Evolutionary conservation across 2,888 invertebrate species (phyloP).

Genomic region (Epinotia ramella): DNA sequence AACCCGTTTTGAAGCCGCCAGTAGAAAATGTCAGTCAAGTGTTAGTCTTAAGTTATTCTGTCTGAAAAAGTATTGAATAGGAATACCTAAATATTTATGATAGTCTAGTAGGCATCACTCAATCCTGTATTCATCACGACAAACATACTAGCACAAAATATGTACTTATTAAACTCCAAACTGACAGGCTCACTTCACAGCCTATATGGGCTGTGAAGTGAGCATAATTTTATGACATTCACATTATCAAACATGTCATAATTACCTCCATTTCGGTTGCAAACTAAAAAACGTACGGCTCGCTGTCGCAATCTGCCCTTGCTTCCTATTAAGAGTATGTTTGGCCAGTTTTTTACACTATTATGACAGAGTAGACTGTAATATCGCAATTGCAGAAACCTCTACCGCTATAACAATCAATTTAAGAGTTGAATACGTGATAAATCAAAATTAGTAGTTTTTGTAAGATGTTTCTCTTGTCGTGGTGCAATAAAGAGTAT

Average conservation of each 20-base stretch:
- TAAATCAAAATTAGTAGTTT: slow-evolving; percentile 47
- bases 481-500: too few relatives aligned
- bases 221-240: slow-evolving; percentile 32
- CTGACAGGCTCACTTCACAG: background rate
- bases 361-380: slow-evolving; percentile 53
- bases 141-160: background rate
- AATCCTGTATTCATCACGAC: too few relatives aligned
- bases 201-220: too few relatives aligned
- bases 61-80: too few relatives aligned
- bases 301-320: slow-evolving; percentile 36
- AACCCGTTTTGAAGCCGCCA: too few relatives aligned
- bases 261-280: slow-evolving; percentile 12
- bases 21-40: too few relatives aligned
- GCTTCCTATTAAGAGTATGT: slow-evolving; percentile 26
- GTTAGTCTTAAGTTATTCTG: too few relatives aligned
- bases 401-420: slow-evolving; percentile 46
- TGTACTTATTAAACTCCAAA: background rate
- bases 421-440: slow-evolving; percentile 45
- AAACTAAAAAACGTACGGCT: slow-evolving; percentile 1
- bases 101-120: too few relatives aligned
- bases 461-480: too few relatives aligned
- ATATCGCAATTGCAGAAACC: slow-evolving; percentile 53
- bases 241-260: slow-evolving; percentile 35
- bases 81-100: too few relatives aligned
- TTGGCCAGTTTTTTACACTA: slow-evolving; percentile 43